Evolutionary conservation across 2,797 vertebrate genomes (phyloP).

Genomic region (Varecia variegata): DNA sequence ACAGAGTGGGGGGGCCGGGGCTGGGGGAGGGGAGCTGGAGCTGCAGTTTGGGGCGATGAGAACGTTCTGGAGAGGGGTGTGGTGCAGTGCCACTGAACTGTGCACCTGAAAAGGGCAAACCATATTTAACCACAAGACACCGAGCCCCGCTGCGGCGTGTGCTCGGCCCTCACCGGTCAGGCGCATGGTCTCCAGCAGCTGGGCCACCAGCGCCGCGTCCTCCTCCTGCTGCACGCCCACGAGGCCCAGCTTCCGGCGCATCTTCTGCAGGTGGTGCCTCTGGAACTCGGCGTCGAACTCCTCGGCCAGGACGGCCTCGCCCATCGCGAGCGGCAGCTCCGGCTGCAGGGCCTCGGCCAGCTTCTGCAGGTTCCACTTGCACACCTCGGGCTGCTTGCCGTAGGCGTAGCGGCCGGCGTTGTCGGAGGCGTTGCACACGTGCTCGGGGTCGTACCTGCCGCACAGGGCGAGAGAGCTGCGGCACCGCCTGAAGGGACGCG

Average conservation of each 20-base stretch:
- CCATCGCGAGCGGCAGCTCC: slow-evolving; percentile 89
- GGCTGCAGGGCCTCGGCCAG: slow-evolving; percentile 94
- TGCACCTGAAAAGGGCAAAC: neutral
- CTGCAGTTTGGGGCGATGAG: neutral
- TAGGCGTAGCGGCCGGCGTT: slow-evolving; percentile 93
- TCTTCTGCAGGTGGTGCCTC: slow-evolving; percentile 90
- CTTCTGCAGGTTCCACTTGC: slow-evolving; percentile 95
- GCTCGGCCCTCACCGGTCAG: slow-evolving; percentile 87
- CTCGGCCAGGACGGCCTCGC: slow-evolving; percentile 87
- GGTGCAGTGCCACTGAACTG: neutral
- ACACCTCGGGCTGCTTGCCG: slow-evolving; percentile 94
- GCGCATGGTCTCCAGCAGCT: slow-evolving; percentile 94
- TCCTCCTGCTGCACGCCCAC: slow-evolving; percentile 88
- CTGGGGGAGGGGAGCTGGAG: neutral
- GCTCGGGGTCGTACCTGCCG: slow-evolving; percentile 94
- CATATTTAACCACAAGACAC: neutral
- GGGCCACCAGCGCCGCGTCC: slow-evolving; percentile 89
- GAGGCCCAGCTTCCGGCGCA: slow-evolving; percentile 95
- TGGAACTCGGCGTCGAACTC: slow-evolving; percentile 85
- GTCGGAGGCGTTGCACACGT: slow-evolving; percentile 96
- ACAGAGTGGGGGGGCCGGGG: neutral
- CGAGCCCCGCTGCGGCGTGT: fast-evolving
- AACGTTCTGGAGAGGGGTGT: neutral
- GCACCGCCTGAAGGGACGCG: neutral
- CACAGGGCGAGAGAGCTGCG: fast-evolving